Base-by-base conservation (phyloP, 2,888 invertebrate species). In the Therioaphis trifolii region DNA sequence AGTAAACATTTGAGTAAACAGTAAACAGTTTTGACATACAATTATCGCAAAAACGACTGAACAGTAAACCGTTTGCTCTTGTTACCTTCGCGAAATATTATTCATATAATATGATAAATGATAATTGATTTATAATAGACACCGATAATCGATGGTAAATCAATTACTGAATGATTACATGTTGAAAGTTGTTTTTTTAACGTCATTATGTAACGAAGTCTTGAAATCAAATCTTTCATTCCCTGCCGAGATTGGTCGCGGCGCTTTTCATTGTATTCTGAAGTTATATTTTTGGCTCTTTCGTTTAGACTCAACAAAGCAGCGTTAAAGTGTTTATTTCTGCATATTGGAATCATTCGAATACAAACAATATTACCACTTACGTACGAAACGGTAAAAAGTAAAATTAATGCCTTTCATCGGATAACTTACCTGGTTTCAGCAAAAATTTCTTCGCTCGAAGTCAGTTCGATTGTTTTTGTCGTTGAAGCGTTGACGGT, bases 241-340 rank as follows among this genome's bases (percentile, higher is more conserved):
- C 98, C 97, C 87, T 95, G 95, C n/a, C 98, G 94, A 0, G 96
- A 94, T 88, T 95, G 96, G 82, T 96, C 94, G 69, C 88, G 87
- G 74, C 92, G 92, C 88, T 95, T 94, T 43, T 94, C 92, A 88
- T 96, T 93, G 88, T 96, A 91, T 88, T 97, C 95, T 0, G 93
- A 92, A 85, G 95, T 94, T 79, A 98, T 95, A 9, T 93, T 91
- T 88, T 94, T 95, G 0, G 97, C 97, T 88, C 95, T 96, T 87
- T 93, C 93, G 2, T 96, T 94, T 1, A 99, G 90, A 18, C 94
- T 92, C 58, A 94, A 92, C 4, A 97, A 97, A 9, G 98, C 94
- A 85, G 95, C 94, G 88, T 95, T 96, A 88, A 98, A 98, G 89
- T 95, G 96, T 88, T 95, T 96, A 88, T 98, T 97, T 58, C 98